phyloP scores from a whole-genome alignment of 2,113 vertebrate species.

The Reinhardtius hippoglossoides region DNA sequence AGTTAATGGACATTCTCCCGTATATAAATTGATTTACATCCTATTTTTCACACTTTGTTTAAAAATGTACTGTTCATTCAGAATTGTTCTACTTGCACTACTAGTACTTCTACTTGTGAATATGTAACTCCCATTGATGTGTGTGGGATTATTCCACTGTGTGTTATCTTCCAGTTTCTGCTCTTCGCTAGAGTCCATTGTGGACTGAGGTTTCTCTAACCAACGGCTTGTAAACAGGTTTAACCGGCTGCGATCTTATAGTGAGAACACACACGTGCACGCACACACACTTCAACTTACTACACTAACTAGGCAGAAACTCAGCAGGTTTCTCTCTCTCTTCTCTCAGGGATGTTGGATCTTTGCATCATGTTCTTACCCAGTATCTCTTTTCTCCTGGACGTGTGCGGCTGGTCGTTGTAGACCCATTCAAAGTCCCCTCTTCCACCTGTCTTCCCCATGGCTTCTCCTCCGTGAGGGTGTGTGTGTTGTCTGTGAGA shows the following conservation, averaged over 20 bases:
- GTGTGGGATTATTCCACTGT: background rate
- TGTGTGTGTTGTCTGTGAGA: background rate
- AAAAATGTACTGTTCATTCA: background rate
- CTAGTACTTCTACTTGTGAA: too few species aligned
- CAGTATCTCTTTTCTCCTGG: conserved; percentile 92
- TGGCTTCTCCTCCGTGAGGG: conserved; percentile 52
- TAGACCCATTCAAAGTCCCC: conserved; percentile 98
- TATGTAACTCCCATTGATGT: background rate
- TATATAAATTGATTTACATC: background rate
- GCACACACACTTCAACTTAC: background rate
- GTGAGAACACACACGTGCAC: background rate
- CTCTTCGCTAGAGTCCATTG: conserved; percentile 21
- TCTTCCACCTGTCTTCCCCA: conserved; percentile 88
- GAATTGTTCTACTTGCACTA: background rate
- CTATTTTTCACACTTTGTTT: background rate
- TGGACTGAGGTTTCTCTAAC: conserved; percentile 14
- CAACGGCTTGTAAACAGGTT: conserved; percentile 73
- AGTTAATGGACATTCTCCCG: background rate
- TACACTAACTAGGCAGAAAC: background rate
- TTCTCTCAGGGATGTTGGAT: background rate
- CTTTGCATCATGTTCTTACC: conserved; percentile 81
- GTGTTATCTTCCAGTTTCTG: background rate
- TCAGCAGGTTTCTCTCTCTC: background rate
- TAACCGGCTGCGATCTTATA: conserved; percentile 63
- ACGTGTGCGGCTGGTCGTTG: conserved; percentile 95